Percentiles rank a stretch among this genome's conserved stretches.
Evolutionary conservation across 2,113 vertebrate species (phyloP).

Genomic region (Deroptyus accipitrinus): DNA sequence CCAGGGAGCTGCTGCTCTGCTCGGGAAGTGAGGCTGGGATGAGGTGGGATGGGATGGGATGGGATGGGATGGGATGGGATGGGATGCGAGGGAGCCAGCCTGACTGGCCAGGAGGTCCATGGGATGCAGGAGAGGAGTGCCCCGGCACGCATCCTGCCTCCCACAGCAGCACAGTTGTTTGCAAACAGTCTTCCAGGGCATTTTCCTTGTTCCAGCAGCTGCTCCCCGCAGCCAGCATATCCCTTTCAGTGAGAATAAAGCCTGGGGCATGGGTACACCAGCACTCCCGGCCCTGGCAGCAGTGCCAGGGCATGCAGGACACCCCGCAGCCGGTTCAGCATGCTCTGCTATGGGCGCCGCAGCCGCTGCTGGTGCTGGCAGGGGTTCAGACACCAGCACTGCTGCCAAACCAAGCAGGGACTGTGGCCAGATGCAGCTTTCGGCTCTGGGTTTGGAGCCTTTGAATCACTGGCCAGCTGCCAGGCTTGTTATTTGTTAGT

Average conservation of each 20-base stretch:
- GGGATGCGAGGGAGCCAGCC: neutral
- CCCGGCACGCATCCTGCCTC: fast-evolving
- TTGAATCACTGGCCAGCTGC: conserved; percentile 25
- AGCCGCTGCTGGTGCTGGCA: neutral
- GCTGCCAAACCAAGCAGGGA: conserved; percentile 39
- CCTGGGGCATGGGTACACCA: neutral
- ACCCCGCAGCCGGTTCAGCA: neutral
- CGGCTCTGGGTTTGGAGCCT: conserved; percentile 21
- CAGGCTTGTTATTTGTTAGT: conserved; percentile 50
- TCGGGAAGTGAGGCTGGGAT: too few relatives aligned
- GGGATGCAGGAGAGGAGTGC: fast-evolving
- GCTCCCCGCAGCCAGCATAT: neutral
- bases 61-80: too few relatives aligned
- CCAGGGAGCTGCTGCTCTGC: neutral
- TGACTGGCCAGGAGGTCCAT: fast-evolving
- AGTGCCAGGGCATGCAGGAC: neutral
- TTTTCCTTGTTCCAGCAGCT: neutral
- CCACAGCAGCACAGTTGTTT: neutral
- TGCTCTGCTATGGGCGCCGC: neutral
- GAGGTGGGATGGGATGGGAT: too few relatives aligned
- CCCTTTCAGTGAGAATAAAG: conserved; percentile 21
- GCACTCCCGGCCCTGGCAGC: neutral
- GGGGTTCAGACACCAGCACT: neutral
- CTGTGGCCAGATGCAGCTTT: conserved; percentile 53
- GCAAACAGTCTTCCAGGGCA: neutral